Percentiles rank a stretch among this genome's conserved stretches.
These are phyloP conservation scores for Nomada fucata DNA, from an alignment of 2,888 invertebrate genomes.

Conservation along the genomic window DNA sequence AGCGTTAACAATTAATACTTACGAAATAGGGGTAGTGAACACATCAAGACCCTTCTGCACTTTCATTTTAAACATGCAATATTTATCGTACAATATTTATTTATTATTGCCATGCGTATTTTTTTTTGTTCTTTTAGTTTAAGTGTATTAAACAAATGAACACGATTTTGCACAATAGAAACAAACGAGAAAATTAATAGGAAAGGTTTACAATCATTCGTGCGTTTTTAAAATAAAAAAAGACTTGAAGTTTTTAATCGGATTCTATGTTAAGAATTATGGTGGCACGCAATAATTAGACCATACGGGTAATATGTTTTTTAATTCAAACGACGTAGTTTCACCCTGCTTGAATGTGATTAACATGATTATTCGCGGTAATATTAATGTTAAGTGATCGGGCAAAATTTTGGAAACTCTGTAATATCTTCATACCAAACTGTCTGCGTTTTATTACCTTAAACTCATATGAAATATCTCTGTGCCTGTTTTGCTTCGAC, in stretches of 20 bases:
- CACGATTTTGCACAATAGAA: neutral
- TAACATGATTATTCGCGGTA: neutral
- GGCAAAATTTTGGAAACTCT: slow-evolving; percentile 7
- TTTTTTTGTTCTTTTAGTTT: neutral
- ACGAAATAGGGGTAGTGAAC: slow-evolving; percentile 47
- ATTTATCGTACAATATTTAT: slow-evolving; percentile 35
- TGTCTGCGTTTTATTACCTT: slow-evolving; percentile 85
- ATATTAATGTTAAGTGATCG: slow-evolving; percentile 31
- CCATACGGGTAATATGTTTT: neutral
- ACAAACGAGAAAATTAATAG: slow-evolving; percentile 1
- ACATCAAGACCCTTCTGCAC: slow-evolving; percentile 47
- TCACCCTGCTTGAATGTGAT: neutral
- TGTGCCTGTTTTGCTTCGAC: slow-evolving; percentile 88
- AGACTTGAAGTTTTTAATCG: slow-evolving; percentile 3
- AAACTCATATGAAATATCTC: slow-evolving; percentile 92
- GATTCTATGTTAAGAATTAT: slow-evolving; percentile 9
- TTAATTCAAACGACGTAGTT: neutral
- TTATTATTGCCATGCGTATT: slow-evolving; percentile 50
- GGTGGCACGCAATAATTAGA: slow-evolving; percentile 26
- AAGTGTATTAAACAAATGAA: slow-evolving; percentile 6
- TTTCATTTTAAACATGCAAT: slow-evolving; percentile 57
- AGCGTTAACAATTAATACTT: slow-evolving; percentile 47
- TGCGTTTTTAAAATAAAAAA: slow-evolving; percentile 1
- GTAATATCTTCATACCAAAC: slow-evolving; percentile 63
- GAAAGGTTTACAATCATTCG: slow-evolving; percentile 14